Conservation (phyloP, 2,113 vertebrate genomes). For the Pluvialis apricaria region DNA sequence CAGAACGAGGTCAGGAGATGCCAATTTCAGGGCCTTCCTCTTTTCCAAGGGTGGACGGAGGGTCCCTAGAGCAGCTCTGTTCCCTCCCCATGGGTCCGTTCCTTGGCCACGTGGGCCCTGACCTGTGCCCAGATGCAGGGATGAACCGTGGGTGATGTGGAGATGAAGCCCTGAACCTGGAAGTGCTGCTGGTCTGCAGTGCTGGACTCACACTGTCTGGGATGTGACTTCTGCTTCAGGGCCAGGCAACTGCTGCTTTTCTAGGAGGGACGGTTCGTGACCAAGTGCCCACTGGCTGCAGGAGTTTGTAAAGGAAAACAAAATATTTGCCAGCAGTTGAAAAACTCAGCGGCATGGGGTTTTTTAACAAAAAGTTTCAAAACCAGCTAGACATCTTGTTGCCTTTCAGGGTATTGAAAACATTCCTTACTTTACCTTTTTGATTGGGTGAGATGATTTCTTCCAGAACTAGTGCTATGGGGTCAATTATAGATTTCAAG, state of each 20-base stretch:
- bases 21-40: neutral
- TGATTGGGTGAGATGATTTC: neutral
- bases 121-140: neutral
- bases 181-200: neutral
- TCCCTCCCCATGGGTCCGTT: rapidly evolving
- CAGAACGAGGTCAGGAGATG: neutral
- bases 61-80: neutral
- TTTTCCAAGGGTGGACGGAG: neutral
- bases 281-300: neutral
- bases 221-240: neutral
- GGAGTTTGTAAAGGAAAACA: neutral
- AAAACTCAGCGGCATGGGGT: neutral
- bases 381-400: neutral
- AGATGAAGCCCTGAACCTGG: neutral
- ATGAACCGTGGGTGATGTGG: rapidly evolving
- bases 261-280: neutral
- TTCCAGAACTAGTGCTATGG: neutral
- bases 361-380: neutral
- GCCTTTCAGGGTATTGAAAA: neutral
- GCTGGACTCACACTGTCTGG: rapidly evolving
- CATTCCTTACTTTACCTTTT: neutral
- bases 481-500: neutral
- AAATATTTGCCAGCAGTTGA: neutral
- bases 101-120: neutral
- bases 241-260: neutral